These are phyloP conservation scores for Holacanthella duospinosa DNA, from an alignment of 2,888 invertebrate species.

Conservation along the genomic window DNA sequence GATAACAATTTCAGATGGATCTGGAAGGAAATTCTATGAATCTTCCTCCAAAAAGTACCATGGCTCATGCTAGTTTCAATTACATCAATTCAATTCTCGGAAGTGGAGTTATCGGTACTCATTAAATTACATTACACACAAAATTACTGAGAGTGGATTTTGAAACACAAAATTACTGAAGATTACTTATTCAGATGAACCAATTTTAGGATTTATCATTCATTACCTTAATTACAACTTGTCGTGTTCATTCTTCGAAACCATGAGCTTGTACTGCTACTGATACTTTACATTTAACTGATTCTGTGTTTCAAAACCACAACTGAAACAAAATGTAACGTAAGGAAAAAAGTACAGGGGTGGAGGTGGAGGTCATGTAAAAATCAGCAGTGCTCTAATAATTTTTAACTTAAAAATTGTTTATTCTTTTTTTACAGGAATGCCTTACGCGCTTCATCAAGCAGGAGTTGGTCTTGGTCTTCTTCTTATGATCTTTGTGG, in stretches of 20 bases:
- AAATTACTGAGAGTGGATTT: background rate
- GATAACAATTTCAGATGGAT: background rate
- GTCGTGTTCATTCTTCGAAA: no score
- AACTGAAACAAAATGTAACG: no score
- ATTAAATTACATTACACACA: background rate
- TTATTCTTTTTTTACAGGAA: conserved; percentile 40
- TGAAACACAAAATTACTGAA: no score
- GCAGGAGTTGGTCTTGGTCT: conserved; percentile 70
- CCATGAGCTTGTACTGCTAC: no score
- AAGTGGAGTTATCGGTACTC: conserved; percentile 68
- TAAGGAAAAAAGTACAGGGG: no score
- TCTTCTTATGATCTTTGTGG: conserved; percentile 57
- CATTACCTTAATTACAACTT: no score
- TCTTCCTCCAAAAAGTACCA: conserved; percentile 48
- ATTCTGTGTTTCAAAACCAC: background rate
- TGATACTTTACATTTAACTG: background rate
- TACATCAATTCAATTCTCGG: conserved; percentile 81
- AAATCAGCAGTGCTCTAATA: no score
- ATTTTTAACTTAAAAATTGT: no score
- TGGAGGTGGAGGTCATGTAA: no score
- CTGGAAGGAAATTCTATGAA: background rate
- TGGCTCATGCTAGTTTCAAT: conserved; percentile 70
- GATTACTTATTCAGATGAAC: no score
- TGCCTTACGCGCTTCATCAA: conserved; percentile 68
- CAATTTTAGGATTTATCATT: no score